Percentiles rank a stretch among this genome's conserved stretches.
phyloP scores from a whole-genome alignment of 2,113 vertebrate genomes.

The Vulpes ferrilata region DNA sequence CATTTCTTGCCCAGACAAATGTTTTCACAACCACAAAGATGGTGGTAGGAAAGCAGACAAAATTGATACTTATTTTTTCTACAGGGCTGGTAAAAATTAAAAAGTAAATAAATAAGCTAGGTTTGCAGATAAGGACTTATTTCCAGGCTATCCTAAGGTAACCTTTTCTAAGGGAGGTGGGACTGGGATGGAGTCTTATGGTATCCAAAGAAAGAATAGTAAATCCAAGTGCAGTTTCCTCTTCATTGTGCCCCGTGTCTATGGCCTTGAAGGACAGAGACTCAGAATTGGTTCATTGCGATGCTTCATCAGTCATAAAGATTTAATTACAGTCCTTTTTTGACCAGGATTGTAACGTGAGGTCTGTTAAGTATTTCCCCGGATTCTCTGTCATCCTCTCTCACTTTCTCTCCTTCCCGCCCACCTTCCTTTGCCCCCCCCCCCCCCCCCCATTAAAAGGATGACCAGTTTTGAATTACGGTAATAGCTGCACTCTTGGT shows the following conservation, averaged over 20 bases:
- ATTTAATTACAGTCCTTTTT: constrained; percentile 84
- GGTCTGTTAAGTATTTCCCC: constrained; percentile 80
- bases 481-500: constrained; percentile 82
- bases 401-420: constrained; percentile 53
- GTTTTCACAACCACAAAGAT: neutral
- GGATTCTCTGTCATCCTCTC: constrained; percentile 59
- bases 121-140: neutral
- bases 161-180: neutral
- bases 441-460: constrained; percentile 81
- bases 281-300: constrained; percentile 75
- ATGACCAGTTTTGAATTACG: constrained; percentile 87
- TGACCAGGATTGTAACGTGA: constrained; percentile 83
- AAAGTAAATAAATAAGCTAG: neutral
- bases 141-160: neutral
- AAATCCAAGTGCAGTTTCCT: neutral
- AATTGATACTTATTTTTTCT: constrained; percentile 11
- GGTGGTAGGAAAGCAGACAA: neutral
- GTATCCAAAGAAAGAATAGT: constrained; percentile 27
- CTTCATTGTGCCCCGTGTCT: constrained; percentile 54
- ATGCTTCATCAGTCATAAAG: constrained; percentile 84
- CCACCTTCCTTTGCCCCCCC: constrained; percentile 18
- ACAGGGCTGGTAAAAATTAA: neutral
- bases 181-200: neutral
- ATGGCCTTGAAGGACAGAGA: constrained; percentile 75
- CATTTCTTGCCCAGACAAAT: neutral